Base-by-base conservation (phyloP, 92 coral and sea anemone species). In the Phenganax stokvisi region DNA sequence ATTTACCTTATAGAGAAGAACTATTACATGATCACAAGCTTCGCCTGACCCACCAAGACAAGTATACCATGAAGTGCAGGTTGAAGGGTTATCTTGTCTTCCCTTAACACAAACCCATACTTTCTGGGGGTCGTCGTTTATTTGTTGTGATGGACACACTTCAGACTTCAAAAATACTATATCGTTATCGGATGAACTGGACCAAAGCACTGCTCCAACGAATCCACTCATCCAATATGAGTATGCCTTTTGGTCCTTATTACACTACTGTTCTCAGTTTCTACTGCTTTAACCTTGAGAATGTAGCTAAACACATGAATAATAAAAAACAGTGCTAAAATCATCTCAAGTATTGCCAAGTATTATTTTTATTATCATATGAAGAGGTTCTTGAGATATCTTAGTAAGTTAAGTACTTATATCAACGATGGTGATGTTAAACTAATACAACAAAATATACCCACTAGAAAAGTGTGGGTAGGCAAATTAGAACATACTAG, bases 81-180 rank as follows among this genome's bases (percentile, higher is more conserved):
- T 57, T 16, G 11, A 10, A 57, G 63, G 63, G 16, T 57, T 16
- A 56, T 75, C 77, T 9, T 20, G 25, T 20, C 65, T 55, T 44
- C 87, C 89, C 84, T 84, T 72, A 17, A 69, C 51, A 84, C 87
- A 83, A 12, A 88, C 73, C 89, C 90, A 88, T 20, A 20, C 25
- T 20, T 20, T 20, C 25, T 20, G 88, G 16, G 88, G 90, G 88
- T 87, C 90, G 72, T 87, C 88, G 20, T 81, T 37, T 13, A 79
- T 13, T 66, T 78, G 71, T 20, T 87, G 86, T n/a, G 89, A 87
- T 47, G 86, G 89, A 30, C 82, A 65, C 16, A 86, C 90, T 16
- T 57, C n/a, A 54, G 79, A 62, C 56, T 81, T 72, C 17, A 71
- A 68, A 71, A 81, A 81, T 30, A 11, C 12, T 58, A 44, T 57